Evolutionary conservation across 2,113 vertebrate species (phyloP).

Genomic region (Talpa occidentalis): DNA sequence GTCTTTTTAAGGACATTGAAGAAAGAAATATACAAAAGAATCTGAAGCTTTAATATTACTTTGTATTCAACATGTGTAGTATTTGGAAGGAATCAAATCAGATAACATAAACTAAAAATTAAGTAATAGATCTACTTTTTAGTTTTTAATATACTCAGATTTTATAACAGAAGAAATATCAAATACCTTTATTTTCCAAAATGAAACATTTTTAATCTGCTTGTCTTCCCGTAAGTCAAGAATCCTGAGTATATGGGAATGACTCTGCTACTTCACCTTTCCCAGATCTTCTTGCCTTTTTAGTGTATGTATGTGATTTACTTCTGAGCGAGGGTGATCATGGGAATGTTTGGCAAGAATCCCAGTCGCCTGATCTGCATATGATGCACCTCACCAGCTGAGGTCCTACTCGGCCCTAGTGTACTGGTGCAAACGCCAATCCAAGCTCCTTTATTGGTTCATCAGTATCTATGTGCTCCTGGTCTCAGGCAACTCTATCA

Average conservation of each 20-base stretch:
- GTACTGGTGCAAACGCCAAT: neutral
- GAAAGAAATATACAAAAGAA: neutral
- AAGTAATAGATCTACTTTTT: neutral
- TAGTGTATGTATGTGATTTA: neutral
- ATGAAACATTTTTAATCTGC: neutral
- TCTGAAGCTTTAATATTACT: neutral
- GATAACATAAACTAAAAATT: neutral
- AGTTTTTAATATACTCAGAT: neutral
- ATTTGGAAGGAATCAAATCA: neutral
- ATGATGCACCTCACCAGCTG: neutral
- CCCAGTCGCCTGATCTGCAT: neutral
- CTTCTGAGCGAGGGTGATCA: neutral
- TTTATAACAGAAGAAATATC: neutral
- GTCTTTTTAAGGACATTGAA: neutral
- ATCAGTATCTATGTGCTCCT: neutral
- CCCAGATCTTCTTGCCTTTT: neutral
- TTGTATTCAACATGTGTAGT: neutral
- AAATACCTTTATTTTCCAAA: neutral
- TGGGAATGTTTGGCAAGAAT: neutral
- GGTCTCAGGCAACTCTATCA: neutral
- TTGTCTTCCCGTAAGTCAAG: neutral
- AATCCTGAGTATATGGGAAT: neutral
- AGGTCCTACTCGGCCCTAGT: neutral
- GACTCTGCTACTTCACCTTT: neutral
- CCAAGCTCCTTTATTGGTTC: neutral